These are phyloP conservation scores for Tethya wilhelma DNA, from an alignment of 37 sponge, comb jelly and placozoan genomes.

Conservation along the genomic window DNA sequence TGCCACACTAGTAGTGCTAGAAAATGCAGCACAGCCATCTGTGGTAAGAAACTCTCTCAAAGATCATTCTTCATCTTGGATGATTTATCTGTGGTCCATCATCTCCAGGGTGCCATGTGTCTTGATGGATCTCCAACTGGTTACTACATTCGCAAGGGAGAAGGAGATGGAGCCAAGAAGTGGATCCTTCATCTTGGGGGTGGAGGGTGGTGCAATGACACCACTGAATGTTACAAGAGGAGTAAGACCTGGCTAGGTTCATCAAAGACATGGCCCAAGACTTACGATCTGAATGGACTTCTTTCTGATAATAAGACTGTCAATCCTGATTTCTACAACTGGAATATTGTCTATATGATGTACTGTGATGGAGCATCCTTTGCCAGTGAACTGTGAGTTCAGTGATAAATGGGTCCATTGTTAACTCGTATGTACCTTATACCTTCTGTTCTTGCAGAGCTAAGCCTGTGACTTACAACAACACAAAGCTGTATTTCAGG, in stretches of 20 bases:
- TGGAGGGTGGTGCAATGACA: slow-evolving; percentile 80
- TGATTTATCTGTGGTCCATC: too few relatives aligned
- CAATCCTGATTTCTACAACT: slow-evolving; percentile 80
- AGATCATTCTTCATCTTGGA: too few relatives aligned
- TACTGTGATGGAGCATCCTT: slow-evolving; percentile 93
- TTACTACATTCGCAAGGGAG: slow-evolving; percentile 46
- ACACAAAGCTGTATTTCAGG: slow-evolving; percentile 50
- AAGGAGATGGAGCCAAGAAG: slow-evolving; percentile 38
- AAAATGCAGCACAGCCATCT: not conserved
- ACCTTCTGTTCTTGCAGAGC: slow-evolving; percentile 4
- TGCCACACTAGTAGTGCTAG: slow-evolving; percentile 17
- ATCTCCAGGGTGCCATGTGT: slow-evolving; percentile 80
- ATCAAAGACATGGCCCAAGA: slow-evolving; percentile 51
- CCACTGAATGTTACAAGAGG: slow-evolving; percentile 49
- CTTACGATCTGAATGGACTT: slow-evolving; percentile 42
- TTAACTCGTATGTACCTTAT: too few relatives aligned
- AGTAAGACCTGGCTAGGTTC: slow-evolving; percentile 79
- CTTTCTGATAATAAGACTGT: slow-evolving; percentile 42
- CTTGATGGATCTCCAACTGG: slow-evolving; percentile 85
- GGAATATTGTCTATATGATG: slow-evolving; percentile 72
- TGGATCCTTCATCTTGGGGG: slow-evolving; percentile 85
- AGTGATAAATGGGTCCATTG: not conserved
- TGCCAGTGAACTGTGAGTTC: slow-evolving; percentile 67
- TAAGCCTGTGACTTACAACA: slow-evolving; percentile 24
- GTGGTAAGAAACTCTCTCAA: too few relatives aligned